Conservation (phyloP, 2,113 vertebrate genomes). For the Amphiprion percula region DNA sequence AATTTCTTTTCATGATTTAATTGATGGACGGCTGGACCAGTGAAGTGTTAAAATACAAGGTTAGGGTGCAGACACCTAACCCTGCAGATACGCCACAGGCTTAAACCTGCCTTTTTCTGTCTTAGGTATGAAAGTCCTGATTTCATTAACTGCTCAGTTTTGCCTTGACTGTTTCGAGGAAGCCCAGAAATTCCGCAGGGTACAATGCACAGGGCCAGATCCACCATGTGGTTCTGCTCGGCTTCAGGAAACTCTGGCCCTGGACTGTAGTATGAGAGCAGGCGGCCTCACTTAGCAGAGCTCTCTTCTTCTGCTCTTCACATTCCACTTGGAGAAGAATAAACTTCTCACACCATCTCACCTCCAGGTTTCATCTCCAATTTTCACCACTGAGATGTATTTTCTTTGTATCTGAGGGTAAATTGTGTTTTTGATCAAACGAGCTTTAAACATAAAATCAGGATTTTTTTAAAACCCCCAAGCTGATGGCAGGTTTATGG, state of each 20-base stretch:
- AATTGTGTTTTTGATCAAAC: no score
- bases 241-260: conserved; percentile 53
- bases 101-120: conserved; percentile 7
- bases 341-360: conserved; percentile 34
- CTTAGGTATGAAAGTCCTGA: conserved; percentile 30
- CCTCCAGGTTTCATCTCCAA: conserved; percentile 7
- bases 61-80: neutral
- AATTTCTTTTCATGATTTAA: no score
- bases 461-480: no score
- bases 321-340: conserved; percentile 43
- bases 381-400: conserved; percentile 25
- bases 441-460: no score
- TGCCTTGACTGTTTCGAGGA: conserved; percentile 54
- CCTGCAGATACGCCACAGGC: conserved; percentile 1
- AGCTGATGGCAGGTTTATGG: neutral
- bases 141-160: conserved; percentile 61
- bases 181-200: conserved; percentile 62
- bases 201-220: conserved; percentile 19
- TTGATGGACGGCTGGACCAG: neutral
- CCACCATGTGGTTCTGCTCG: conserved; percentile 64
- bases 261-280: conserved; percentile 41
- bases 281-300: conserved; percentile 35
- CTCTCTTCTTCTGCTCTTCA: conserved; percentile 55
- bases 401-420: neutral
- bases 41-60: neutral